These are phyloP conservation scores for Glomeris marginata DNA, from an alignment of 2,888 invertebrate species.

Conservation along the genomic window DNA sequence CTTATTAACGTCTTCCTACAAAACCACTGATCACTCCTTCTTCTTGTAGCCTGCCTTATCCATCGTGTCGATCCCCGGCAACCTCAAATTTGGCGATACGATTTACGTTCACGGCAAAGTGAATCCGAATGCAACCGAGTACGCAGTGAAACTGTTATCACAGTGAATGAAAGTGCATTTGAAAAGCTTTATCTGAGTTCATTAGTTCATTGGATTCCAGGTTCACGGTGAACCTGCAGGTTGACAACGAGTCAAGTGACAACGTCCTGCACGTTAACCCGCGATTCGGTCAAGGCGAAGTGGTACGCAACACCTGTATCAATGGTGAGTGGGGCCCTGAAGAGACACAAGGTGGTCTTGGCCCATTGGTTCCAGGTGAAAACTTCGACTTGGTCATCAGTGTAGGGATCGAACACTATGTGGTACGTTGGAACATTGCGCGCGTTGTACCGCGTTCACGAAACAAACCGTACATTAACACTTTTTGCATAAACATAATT, in stretches of 20 bases:
- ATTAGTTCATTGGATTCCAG: too few species aligned
- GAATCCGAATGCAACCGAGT: not conserved
- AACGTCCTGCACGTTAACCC: slow-evolving; percentile 9
- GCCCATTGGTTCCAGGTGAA: slow-evolving; percentile 5
- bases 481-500: not conserved
- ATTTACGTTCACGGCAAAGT: slow-evolving; percentile 3
- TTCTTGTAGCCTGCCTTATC: slow-evolving; percentile 1
- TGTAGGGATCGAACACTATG: slow-evolving; percentile 6
- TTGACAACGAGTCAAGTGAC: slow-evolving; percentile 5
- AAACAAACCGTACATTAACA: not conserved
- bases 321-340: slow-evolving; percentile 7
- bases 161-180: not conserved
- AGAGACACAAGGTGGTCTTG: slow-evolving; percentile 7
- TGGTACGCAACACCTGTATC: slow-evolving; percentile 6
- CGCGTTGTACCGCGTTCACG: not conserved
- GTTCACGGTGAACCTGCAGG: slow-evolving; percentile 5
- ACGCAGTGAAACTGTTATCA: not conserved
- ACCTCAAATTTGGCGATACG: slow-evolving; percentile 7
- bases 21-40: not conserved
- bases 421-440: not conserved
- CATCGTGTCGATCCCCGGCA: slow-evolving; percentile 4
- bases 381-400: slow-evolving; percentile 7
- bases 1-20: not conserved
- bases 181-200: not conserved
- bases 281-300: slow-evolving; percentile 3